Base-by-base conservation (phyloP, 2,797 vertebrate genomes). In the Huso huso region DNA sequence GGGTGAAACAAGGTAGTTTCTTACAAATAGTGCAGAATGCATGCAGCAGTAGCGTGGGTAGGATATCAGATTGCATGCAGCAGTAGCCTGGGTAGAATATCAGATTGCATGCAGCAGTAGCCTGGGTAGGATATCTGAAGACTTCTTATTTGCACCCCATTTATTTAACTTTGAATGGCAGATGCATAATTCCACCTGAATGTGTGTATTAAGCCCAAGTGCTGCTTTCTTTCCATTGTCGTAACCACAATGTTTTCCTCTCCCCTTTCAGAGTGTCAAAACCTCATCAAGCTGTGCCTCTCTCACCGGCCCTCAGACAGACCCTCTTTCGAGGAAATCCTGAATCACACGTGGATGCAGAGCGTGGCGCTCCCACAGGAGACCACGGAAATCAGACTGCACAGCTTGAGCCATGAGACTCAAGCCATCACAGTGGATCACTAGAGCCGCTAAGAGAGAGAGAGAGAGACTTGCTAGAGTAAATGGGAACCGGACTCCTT, bases 301-400 rank as follows among this genome's bases (percentile, higher is more conserved):
- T 88, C 93, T 51, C 79, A 91, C 79, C 87, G 92, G 67, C 94
- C 95, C 0, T 91, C 93, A 0, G 95, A 97, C 69, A 86, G 95
- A 1, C 95, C 95, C 0, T 92, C 94, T 1, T 89, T 98, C 1
- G 94, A 98, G 78, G 95, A 97, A 72, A 89, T 96, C 68, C 79
- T 93, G 79, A 94, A 93, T 71, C 94, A 96, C 79, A 74, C 92
- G 0, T 96, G 95, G 95, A 91, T 97, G 90, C 93, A 95, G 79
- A 85, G 72, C 67, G 23, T 37, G 23, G 4, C 23, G 4, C 77
- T 92, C 57, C 77, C 91, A 6, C 81, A 87, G 3, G 90, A 94
- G 75, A 65, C 81, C 0, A 72, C 88, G 0, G 93, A 95, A 83
- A 93, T 96, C 81, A 77, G 92, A 63, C 86, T 97, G 73, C 93